Base-by-base conservation (phyloP, 2,888 invertebrate species). In the Drosophila atripex region DNA sequence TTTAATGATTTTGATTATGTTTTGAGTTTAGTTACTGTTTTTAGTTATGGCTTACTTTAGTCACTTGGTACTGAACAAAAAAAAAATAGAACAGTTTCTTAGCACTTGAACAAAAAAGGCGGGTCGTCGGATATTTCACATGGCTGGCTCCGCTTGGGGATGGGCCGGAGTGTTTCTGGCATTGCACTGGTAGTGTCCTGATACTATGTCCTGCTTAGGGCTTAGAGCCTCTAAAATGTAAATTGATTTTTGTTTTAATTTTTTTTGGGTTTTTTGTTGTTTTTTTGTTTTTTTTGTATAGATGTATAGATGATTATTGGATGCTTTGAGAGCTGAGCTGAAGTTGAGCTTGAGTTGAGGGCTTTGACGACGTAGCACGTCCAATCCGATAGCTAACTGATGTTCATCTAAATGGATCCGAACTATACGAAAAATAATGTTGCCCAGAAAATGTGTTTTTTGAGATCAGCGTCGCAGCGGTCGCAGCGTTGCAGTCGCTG, bases 371-470 rank as follows among this genome's bases (percentile, higher is more conserved):
- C 76, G 75, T 73, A 70, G 88, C 91, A 91, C 91, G 90, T 90
- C 90, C 90, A 90, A 89, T 90, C 88, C 89, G 90, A 90, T 90
- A 91, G 90, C 91, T 90, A 87, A 89, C 91, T 91, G 90, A 90
- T 91, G 89, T 91, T 91, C 91, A 89, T 91, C 90, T 90, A 90
- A 90, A 91, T 88, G 90, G 89, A 90, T 90, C 91, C 87, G 88
- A 88, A 90, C 90, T 90, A 91, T 91, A 89, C 86, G 88, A 89
- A 63, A 89, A 88, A 89, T 90, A 88, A 89, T 90, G 91, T 91
- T 86, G 90, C 88, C 88, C 88, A 83, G 84, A 79, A 90, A 87
- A 88, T 80, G 80, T 89, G 83, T 89, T 91, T 89, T 90, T 88
- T 83, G 88, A 86, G 83, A 90, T 88, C 89, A 50, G 21, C 60